Conservation (phyloP, 2,888 invertebrate genomes). For the Muschampia staudingeri region DNA sequence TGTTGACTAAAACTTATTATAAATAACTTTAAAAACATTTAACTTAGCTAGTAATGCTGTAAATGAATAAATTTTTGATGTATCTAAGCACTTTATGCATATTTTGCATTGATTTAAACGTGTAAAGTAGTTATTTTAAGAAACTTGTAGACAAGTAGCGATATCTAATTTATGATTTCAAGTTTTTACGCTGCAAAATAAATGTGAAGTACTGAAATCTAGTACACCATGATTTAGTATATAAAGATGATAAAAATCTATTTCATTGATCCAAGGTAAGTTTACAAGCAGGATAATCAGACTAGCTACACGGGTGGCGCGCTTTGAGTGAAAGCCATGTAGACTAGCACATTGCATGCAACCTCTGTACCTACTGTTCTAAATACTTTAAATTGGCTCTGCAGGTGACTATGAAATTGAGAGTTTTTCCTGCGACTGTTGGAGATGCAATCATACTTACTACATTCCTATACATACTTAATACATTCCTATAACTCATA, state of each 20-base stretch:
- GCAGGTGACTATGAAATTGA: not conserved
- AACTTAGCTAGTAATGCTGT: no score
- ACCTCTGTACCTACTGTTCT: constrained; percentile 13
- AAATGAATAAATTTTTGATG: no score
- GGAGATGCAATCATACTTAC: not conserved
- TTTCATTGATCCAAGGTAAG: not conserved
- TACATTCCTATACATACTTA: not conserved
- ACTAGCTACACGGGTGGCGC: constrained; percentile 6
- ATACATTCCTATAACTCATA: not conserved
- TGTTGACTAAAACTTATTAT: no score
- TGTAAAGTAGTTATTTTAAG: not conserved
- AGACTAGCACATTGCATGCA: constrained; percentile 16
- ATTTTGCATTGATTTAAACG: not conserved
- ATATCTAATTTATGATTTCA: no score
- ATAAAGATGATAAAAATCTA: not conserved
- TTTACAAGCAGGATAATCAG: constrained; percentile 18
- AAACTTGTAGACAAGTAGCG: not conserved
- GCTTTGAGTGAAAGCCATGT: constrained; percentile 29
- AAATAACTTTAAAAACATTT: no score
- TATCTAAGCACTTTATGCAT: no score
- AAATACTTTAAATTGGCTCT: constrained; percentile 32
- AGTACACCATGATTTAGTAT: not conserved
- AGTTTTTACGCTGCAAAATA: no score
- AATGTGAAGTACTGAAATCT: not conserved
- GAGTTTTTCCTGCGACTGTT: not conserved